Base-by-base conservation (phyloP, 1,140 invertebrate species). In the Penaeus chinensis region DNA sequence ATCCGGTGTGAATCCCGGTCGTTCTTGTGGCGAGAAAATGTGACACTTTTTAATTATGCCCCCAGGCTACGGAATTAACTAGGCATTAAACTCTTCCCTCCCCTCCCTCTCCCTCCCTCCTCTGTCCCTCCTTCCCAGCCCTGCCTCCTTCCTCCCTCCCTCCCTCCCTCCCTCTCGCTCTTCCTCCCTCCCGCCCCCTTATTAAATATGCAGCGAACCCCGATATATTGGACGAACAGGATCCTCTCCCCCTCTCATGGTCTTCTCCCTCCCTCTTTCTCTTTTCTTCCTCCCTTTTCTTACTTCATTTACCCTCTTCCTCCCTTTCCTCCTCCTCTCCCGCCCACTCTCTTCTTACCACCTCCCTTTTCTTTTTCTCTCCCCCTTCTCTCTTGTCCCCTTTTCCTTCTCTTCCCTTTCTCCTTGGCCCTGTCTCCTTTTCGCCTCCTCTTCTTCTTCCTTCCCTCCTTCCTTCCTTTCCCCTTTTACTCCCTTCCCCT, bases 1-100 rank as follows among this genome's bases (percentile, higher is more conserved):
- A 87, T 82, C 78, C 78, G 27, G 47, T 0, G 11, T 13, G 7
- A 47, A 47, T 47, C 47, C 47, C 47, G 47, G 78, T 27, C 78
- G 79, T 81, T 81, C 81, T 87, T 87, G 85, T 87, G 85, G 78
- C 63, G 85, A 74, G 85, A 87, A 87, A 87, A 87, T 87, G 80
- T 87, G 85, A 87, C 79, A 82, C 79, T 87, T 87, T 87, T 87
- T 87, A 87, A 87, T 87, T 87, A 87, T 87, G 85, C 80, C 85
- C 85, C 71, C 85, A 77, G 85, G 80, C 63, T 82, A 82, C 37
- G 82, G 79, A 82, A 87, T 87, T 87, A 87, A 87, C 79, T 87
- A 82, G 80, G 79, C 85, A 77, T 82, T 87, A 82, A 82, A 76
- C 85, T 42, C 42, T 77, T 20, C 19, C 18, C 22, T 19, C n/a